Percentiles rank a stretch among this genome's conserved stretches.
phyloP scores from a whole-genome alignment of 2,888 invertebrate species.

The Hydroisotoma schaefferi region DNA sequence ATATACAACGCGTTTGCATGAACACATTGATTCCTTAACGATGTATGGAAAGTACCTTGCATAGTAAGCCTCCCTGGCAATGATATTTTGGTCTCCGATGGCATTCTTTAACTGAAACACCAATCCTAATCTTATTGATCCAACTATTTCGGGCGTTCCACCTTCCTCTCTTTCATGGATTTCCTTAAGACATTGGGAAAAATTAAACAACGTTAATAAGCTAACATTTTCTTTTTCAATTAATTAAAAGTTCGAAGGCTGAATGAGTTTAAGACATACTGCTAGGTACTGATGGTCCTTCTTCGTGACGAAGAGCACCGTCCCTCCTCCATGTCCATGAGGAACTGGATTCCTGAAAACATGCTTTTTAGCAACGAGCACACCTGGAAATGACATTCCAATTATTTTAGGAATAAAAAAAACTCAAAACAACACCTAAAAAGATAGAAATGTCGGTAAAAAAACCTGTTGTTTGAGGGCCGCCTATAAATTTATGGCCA shows the following conservation, averaged over 20 bases:
- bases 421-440: background rate
- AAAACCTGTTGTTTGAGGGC: constrained; percentile 41
- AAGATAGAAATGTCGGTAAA: background rate
- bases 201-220: background rate
- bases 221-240: background rate
- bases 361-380: constrained; percentile 62
- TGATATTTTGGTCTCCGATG: constrained; percentile 52
- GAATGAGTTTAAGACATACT: constrained; percentile 50
- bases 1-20: background rate
- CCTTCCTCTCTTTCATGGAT: constrained; percentile 66
- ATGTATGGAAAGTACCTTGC: constrained; percentile 17
- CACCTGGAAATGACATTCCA: constrained; percentile 55
- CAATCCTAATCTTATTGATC: constrained; percentile 76
- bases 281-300: constrained; percentile 56
- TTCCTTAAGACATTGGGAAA: constrained; percentile 53
- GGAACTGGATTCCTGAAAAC: constrained; percentile 57
- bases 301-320: constrained; percentile 56
- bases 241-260: background rate
- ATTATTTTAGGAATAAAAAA: background rate
- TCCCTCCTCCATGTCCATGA: constrained; percentile 58
- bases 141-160: constrained; percentile 70
- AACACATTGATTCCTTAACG: background rate
- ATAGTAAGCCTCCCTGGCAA: constrained; percentile 25
- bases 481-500: constrained; percentile 44
- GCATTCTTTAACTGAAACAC: constrained; percentile 79